A percentile compares a stretch with the other conserved stretches of the same genome.
phyloP scores from a whole-genome alignment of 2,888 invertebrate genomes.

The Chymomyza amoena region DNA sequence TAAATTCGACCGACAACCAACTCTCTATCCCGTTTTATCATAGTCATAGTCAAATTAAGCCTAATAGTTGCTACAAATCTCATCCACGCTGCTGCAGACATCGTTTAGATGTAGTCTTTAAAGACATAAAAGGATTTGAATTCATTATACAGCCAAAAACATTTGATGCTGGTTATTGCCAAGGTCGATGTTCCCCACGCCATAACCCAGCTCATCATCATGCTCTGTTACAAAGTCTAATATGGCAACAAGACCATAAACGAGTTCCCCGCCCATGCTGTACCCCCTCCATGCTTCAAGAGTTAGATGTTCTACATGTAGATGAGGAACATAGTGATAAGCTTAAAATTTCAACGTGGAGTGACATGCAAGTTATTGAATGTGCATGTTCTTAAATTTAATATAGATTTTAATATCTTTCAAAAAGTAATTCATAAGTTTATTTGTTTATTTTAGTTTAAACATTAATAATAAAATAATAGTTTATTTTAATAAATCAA shows the following conservation, averaged over 20 bases:
- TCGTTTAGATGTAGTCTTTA: conserved; percentile 83
- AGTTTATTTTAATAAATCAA: too few species aligned
- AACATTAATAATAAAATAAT: too few species aligned
- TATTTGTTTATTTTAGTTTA: not conserved
- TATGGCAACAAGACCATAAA: conserved; percentile 82
- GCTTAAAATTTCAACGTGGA: conserved; percentile 84
- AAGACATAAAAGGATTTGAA: conserved; percentile 83
- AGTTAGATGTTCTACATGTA: conserved; percentile 83
- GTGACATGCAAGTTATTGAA: conserved; percentile 85
- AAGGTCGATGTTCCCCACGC: conserved; percentile 84
- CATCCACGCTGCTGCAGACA: conserved; percentile 84
- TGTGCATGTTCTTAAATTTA: conserved; percentile 84
- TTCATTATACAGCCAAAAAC: conserved; percentile 85
- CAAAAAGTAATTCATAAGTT: not conserved
- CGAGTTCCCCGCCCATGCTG: conserved; percentile 83
- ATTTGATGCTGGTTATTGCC: conserved; percentile 86
- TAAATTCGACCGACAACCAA: conserved; percentile 31
- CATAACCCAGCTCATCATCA: conserved; percentile 86
- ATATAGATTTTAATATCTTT: not conserved
- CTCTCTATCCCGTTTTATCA: conserved; percentile 46
- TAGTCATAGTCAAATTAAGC: conserved; percentile 40
- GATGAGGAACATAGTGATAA: conserved; percentile 83
- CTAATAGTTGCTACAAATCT: conserved; percentile 80
- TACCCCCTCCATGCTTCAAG: conserved; percentile 84
- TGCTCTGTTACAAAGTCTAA: conserved; percentile 84